Percentiles rank a stretch among this genome's conserved stretches.
Conservation (phyloP, 2,797 vertebrate species). For the Lepus oiostolus region DNA sequence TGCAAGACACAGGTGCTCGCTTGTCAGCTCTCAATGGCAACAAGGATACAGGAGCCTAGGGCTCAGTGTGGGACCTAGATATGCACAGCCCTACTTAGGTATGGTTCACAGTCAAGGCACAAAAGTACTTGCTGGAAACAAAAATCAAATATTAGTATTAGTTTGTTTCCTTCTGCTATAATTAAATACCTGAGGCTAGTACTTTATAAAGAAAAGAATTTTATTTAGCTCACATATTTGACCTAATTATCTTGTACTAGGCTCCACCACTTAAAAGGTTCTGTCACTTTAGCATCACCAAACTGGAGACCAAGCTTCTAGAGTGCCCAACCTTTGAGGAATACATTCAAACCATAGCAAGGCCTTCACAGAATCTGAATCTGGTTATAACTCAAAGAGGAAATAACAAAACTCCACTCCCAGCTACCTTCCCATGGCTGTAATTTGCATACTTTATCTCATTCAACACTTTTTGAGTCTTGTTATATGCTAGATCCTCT, state of each 20-base stretch:
- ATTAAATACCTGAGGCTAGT: neutral
- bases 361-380: neutral
- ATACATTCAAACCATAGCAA: neutral
- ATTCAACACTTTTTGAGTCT: neutral
- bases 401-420: slow-evolving; percentile 21
- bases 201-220: neutral
- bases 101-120: neutral
- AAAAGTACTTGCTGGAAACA: neutral
- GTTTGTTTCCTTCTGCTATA: neutral
- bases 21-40: neutral
- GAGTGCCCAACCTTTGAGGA: neutral
- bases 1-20: neutral
- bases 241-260: neutral
- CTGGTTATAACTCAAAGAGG: slow-evolving; percentile 22
- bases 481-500: neutral
- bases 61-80: neutral
- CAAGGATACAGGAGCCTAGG: neutral
- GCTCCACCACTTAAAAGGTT: neutral
- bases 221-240: neutral
- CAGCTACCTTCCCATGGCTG: neutral
- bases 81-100: neutral
- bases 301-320: neutral
- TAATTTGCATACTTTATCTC: neutral
- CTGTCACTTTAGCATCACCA: neutral
- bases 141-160: neutral